Conservation (phyloP, 2,888 invertebrate genomes). For the Eilema sororculum region DNA sequence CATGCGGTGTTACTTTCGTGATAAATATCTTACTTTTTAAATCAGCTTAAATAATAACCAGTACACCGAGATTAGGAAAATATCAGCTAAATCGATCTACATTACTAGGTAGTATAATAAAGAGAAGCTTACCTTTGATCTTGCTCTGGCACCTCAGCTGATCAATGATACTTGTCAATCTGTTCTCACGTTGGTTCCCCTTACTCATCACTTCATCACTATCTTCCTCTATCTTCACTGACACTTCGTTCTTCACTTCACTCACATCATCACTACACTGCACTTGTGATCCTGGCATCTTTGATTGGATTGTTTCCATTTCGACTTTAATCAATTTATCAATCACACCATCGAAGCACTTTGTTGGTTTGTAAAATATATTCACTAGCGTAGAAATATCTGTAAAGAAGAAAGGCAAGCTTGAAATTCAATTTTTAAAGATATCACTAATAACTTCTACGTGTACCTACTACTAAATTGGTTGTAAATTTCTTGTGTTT, state of each 20-base stretch:
- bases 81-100: background rate
- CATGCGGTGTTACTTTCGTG: too few species aligned
- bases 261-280: slow-evolving; percentile 56
- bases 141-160: slow-evolving; percentile 80
- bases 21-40: too few species aligned
- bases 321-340: slow-evolving; percentile 3
- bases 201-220: slow-evolving; percentile 59
- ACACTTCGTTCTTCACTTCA: slow-evolving; percentile 47
- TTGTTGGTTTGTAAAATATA: background rate
- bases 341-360: background rate
- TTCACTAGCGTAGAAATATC: background rate
- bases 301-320: slow-evolving; percentile 46
- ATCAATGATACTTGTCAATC: slow-evolving; percentile 82
- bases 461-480: too few species aligned
- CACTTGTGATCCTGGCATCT: slow-evolving; percentile 51
- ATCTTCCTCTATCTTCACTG: slow-evolving; percentile 59
- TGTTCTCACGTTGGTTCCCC: slow-evolving; percentile 72
- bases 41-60: background rate
- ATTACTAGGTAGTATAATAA: background rate
- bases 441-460: too few species aligned
- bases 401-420: background rate
- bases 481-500: too few species aligned
- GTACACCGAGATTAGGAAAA: background rate
- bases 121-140: slow-evolving; percentile 72
- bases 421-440: background rate